Conservation (phyloP, 2,888 invertebrate genomes). For the Gortyna flavago region DNA sequence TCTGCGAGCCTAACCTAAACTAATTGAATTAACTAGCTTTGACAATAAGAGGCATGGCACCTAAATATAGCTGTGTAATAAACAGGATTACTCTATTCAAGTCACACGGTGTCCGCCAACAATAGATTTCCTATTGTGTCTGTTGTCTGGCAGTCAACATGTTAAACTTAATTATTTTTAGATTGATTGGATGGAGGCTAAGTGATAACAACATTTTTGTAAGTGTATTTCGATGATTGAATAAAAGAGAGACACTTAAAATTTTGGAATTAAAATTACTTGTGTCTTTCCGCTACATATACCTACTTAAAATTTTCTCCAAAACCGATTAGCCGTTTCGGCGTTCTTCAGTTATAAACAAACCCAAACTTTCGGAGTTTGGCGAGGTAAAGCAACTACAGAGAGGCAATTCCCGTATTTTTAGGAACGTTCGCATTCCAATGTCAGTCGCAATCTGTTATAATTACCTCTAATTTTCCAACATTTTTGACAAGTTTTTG, state of each 20-base stretch:
- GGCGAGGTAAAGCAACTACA: neutral
- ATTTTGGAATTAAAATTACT: neutral
- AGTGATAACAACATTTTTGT: neutral
- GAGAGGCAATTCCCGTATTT: no score
- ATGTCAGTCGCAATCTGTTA: no score
- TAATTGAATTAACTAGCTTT: slow-evolving; percentile 51
- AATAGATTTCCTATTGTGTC: no score
- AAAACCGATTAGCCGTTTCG: neutral
- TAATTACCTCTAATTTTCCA: no score
- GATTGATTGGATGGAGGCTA: slow-evolving; percentile 26
- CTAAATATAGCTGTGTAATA: slow-evolving; percentile 42
- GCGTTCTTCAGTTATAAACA: neutral
- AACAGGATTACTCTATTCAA: slow-evolving; percentile 48
- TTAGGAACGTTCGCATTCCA: no score
- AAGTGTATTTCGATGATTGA: neutral
- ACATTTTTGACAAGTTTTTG: no score
- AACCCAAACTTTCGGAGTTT: neutral
- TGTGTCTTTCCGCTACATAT: neutral
- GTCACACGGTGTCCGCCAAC: no score
- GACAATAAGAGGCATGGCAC: slow-evolving; percentile 43
- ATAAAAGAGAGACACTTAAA: neutral
- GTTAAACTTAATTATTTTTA: slow-evolving; percentile 39
- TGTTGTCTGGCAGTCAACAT: no score
- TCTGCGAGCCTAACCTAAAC: neutral
- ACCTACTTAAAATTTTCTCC: neutral